phyloP scores from a whole-genome alignment of 1,140 invertebrate genomes.

The Andricus grossulariae region DNA sequence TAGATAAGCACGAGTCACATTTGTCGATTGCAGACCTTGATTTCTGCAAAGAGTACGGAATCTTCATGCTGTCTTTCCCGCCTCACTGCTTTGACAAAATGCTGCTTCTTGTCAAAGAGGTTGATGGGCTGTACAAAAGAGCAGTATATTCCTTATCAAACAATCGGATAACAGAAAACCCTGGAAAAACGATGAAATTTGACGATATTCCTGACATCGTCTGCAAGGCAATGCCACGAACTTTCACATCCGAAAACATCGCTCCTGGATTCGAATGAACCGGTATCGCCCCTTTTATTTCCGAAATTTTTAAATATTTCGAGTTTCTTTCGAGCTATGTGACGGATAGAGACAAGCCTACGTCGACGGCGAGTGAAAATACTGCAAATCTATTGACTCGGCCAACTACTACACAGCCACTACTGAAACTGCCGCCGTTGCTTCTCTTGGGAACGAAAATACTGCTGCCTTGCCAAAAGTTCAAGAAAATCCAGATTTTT shows the following conservation, averaged over 20 bases:
- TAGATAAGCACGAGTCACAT: conserved; percentile 63
- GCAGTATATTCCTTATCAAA: conserved; percentile 49
- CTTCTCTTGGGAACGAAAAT: no score
- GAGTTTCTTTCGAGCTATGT: conserved; percentile 64
- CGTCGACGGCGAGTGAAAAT: neutral
- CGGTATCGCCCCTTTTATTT: conserved; percentile 65
- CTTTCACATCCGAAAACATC: conserved; percentile 63
- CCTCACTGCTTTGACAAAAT: conserved; percentile 63
- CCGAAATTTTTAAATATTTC: conserved; percentile 61
- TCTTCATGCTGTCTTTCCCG: conserved; percentile 54
- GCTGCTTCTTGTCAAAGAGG: conserved; percentile 63
- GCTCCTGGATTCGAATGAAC: conserved; percentile 56
- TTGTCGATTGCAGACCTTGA: conserved; percentile 40
- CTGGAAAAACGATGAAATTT: no score
- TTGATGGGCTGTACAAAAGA: conserved; percentile 66
- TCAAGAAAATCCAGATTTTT: no score
- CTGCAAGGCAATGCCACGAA: no score
- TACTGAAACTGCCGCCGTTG: no score
- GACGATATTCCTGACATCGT: no score
- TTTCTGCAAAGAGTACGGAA: conserved; percentile 46
- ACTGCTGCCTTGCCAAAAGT: no score
- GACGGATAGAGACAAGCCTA: conserved; percentile 56
- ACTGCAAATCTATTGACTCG: neutral
- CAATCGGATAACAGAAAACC: conserved; percentile 59
- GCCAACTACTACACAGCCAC: neutral